These are phyloP conservation scores for Philonicus albiceps DNA, from an alignment of 2,888 invertebrate genomes.

Conservation along the genomic window DNA sequence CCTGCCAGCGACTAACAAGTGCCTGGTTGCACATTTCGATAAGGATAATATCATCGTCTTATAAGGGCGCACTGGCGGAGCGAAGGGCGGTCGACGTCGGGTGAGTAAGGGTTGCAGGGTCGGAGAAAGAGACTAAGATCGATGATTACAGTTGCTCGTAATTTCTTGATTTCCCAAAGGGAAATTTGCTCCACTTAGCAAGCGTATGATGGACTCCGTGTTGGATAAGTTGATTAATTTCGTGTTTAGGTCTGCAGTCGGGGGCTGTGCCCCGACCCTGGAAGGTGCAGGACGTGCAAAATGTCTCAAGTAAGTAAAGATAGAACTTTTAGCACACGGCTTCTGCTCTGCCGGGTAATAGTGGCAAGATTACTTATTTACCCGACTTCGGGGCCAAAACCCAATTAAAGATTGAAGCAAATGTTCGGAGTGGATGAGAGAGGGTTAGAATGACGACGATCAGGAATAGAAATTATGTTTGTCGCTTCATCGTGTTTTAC, in stretches of 20 bases:
- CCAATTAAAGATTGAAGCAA: background rate
- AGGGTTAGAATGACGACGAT: background rate
- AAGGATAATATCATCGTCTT: constrained; percentile 32
- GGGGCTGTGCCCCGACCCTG: background rate
- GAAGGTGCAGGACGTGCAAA: background rate
- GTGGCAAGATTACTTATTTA: background rate
- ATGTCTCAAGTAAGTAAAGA: background rate
- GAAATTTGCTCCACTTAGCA: constrained; percentile 43
- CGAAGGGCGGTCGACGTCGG: background rate
- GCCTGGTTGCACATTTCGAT: constrained; percentile 30
- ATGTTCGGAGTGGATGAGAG: background rate
- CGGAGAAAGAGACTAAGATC: constrained; percentile 12
- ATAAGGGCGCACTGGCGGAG: background rate
- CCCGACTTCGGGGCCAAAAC: background rate
- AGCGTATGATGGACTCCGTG: constrained; percentile 25
- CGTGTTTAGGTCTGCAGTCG: background rate
- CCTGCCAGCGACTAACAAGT: constrained; percentile 12
- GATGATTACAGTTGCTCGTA: constrained; percentile 35
- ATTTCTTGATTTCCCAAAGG: constrained; percentile 48
- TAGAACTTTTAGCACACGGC: background rate
- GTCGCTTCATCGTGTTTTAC: background rate
- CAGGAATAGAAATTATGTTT: background rate
- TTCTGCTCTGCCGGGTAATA: background rate
- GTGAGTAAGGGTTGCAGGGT: background rate
- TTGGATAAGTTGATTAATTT: constrained; percentile 35